phyloP scores from a whole-genome alignment of 2,797 vertebrate species.

The Phrynocephalus guinanensis region DNA sequence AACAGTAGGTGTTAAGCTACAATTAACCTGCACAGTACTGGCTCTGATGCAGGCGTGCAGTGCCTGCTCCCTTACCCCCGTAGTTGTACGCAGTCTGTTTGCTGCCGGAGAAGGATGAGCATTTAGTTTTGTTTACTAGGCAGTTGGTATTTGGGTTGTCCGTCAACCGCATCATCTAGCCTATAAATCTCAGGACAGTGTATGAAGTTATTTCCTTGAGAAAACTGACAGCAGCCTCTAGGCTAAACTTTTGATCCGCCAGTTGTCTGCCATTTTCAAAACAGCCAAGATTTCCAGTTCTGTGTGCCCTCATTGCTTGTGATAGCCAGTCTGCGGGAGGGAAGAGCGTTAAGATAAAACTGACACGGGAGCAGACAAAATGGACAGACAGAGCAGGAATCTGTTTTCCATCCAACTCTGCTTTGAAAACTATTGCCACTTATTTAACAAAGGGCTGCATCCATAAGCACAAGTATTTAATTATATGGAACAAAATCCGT shows the following conservation, averaged over 20 bases:
- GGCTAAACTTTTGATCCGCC: slow-evolving; percentile 73
- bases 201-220: slow-evolving; percentile 67
- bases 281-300: not conserved
- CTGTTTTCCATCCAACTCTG: not conserved
- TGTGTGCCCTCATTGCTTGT: accelerated
- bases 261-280: slow-evolving; percentile 68
- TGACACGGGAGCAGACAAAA: not conserved
- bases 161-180: not conserved
- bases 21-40: not conserved
- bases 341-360: accelerated
- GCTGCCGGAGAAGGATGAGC: accelerated
- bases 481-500: not conserved
- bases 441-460: not conserved
- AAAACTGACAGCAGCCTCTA: slow-evolving; percentile 74
- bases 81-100: no score
- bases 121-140: not conserved
- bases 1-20: not conserved
- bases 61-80: not conserved
- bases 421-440: not conserved
- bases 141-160: slow-evolving; percentile 27
- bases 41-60: not conserved
- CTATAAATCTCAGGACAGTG: not conserved
- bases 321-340: slow-evolving; percentile 3
- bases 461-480: not conserved
- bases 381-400: not conserved